A percentile compares a stretch with the other conserved stretches of the same genome.
phyloP scores from a whole-genome alignment of 2,797 vertebrate species.

The Glyptemys insculpta region DNA sequence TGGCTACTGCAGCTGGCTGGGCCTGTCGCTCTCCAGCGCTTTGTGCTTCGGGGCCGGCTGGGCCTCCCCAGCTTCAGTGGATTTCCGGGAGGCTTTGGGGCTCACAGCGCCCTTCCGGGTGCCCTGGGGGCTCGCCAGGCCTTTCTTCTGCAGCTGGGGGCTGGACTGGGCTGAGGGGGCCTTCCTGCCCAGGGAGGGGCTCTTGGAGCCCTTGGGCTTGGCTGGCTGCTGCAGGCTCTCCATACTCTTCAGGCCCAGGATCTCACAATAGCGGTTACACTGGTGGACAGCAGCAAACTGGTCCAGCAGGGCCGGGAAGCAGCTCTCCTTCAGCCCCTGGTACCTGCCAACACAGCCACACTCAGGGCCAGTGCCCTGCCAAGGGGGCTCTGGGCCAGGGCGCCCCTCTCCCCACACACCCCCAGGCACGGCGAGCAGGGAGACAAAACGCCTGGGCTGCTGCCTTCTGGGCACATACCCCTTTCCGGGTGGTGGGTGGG shows the following conservation, averaged over 20 bases:
- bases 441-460: not conserved
- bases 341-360: conserved; percentile 85
- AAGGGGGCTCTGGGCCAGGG: not conserved
- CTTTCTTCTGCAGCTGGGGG: conserved; percentile 92
- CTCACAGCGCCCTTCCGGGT: conserved; percentile 83
- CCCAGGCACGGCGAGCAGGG: not conserved
- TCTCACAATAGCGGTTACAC: conserved; percentile 93
- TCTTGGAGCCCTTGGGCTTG: conserved; percentile 92
- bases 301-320: conserved; percentile 89
- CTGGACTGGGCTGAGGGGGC: conserved; percentile 85
- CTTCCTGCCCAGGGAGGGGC: conserved; percentile 90
- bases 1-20: conserved; percentile 82
- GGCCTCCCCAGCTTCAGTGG: conserved; percentile 79
- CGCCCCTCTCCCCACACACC: not conserved
- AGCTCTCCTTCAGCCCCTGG: conserved; percentile 92
- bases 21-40: conserved; percentile 76
- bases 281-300: conserved; percentile 89
- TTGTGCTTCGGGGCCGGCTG: conserved; percentile 75
- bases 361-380: not conserved
- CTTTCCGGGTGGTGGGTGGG: too few relatives aligned
- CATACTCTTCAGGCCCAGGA: conserved; percentile 87
- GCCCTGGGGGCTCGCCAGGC: conserved; percentile 87
- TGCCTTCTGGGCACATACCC: not conserved
- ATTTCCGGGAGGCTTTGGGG: conserved; percentile 85
- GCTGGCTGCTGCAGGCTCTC: conserved; percentile 84